Evolutionary conservation across 1,140 invertebrate species (phyloP).

Genomic region (Bombus waltoni): DNA sequence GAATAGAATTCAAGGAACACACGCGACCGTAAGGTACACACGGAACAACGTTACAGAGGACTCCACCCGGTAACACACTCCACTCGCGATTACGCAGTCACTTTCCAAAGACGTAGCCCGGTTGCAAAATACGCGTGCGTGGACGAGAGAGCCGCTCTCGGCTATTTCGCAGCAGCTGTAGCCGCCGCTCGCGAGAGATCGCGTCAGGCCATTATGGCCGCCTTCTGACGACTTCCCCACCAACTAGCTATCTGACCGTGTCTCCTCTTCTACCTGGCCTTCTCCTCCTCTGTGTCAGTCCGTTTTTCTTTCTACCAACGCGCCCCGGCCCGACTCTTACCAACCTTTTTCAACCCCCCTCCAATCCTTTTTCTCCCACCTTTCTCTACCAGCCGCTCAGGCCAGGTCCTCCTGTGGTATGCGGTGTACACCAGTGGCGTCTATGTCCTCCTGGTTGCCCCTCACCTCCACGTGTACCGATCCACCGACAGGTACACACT

Average conservation of each 20-base stretch:
- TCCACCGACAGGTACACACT: conserved; percentile 41
- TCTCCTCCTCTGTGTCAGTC: conserved; percentile 11
- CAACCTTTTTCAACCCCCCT: conserved; percentile 53
- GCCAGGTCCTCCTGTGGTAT: conserved; percentile 62
- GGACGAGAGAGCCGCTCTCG: conserved; percentile 61
- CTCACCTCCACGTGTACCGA: conserved; percentile 61
- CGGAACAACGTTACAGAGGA: conserved; percentile 41
- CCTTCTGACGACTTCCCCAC: conserved; percentile 67
- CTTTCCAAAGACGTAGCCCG: conserved; percentile 63
- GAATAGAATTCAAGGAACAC: not conserved
- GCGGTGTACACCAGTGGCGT: conserved; percentile 61
- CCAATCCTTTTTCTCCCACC: not conserved
- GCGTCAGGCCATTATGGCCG: conserved; percentile 79
- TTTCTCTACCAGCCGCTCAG: not conserved
- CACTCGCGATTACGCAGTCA: conserved; percentile 65
- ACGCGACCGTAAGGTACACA: conserved; percentile 2
- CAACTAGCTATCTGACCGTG: conserved; percentile 21
- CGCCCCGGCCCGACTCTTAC: conserved; percentile 30
- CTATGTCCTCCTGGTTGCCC: conserved; percentile 46
- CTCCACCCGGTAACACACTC: conserved; percentile 54
- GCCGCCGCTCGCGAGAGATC: conserved; percentile 72
- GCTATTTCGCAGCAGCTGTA: conserved; percentile 79
- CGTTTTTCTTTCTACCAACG: conserved; percentile 35
- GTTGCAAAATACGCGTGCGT: conserved; percentile 67
- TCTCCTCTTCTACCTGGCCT: conserved; percentile 34